Conservation (phyloP, 2,797 vertebrate species). For the Acanthornis magna region DNA sequence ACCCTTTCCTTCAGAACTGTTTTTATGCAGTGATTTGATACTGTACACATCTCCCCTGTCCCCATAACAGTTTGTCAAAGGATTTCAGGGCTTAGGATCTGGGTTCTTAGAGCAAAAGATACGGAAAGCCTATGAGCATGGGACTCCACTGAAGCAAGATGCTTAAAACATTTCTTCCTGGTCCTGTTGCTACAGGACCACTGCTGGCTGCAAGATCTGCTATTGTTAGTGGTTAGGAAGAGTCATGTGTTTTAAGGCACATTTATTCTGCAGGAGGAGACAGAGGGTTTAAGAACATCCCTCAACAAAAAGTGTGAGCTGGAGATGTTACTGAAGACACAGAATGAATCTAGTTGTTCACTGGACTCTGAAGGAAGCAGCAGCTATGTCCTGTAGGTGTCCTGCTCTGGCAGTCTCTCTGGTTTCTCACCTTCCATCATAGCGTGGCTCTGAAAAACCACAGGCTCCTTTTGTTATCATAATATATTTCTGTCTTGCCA, state of each 20-base stretch:
- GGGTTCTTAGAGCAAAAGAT: background rate
- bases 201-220: background rate
- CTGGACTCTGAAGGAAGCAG: background rate
- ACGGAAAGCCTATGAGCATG: fast-evolving
- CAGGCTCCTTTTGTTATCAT: background rate
- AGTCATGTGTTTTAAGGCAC: background rate
- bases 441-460: background rate
- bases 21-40: background rate
- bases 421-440: background rate
- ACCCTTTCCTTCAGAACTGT: background rate
- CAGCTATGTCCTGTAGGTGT: background rate
- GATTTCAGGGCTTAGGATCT: background rate
- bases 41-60: fast-evolving
- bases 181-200: fast-evolving
- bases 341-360: background rate
- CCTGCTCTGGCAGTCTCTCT: background rate
- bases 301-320: background rate
- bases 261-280: background rate
- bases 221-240: background rate
- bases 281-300: background rate
- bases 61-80: background rate
- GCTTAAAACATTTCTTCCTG: background rate
- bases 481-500: background rate
- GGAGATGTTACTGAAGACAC: background rate
- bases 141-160: background rate